Base-by-base conservation (phyloP, 1,140 invertebrate genomes). In the Brachionus rotundiformis region DNA sequence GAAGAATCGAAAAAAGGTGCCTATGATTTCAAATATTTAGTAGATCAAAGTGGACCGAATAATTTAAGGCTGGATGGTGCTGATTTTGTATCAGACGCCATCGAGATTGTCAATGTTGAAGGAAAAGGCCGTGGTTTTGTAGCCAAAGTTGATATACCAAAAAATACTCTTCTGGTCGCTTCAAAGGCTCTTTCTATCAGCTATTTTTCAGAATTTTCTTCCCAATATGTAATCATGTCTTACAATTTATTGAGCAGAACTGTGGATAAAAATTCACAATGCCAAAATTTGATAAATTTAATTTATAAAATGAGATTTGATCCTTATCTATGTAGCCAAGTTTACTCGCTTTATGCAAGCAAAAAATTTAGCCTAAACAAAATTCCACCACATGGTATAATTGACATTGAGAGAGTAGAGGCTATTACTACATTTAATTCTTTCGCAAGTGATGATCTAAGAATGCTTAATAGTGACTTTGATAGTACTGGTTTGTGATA, bases 151-250 rank as follows among this genome's bases (percentile, higher is more conserved):
- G 10, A 79, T 13, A 63, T 79, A 16, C 25, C 31, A 13, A 79
- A 79, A 7, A 39, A 39, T 16, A 79, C 76, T 19, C 76, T 79
- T 61, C 29, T 79, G n/a, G 47, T 79, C 33, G 76, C 47, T 1
- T 79, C 47, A 11, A 79, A 79, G 47, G 76, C 76, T 41, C 19
- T 79, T 1, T 79, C 76, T 11, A 79, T 79, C 6, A 79, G 76
- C 33, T 79, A 25, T 44, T 36, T 44, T 73, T 73, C 16, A 13
- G 68, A 73, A 79, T 79, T 79, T 23, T 1, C 10, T 3, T 16
- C 0, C n/a, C 54, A 25, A 16, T 63, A 79, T 59, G 8, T 5
- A 8, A 23, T 63, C 16, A 39, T 79, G 11, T 54, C 47, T 2
- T 29, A 16, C n/a, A 79, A 79, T n/a, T 79, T 79, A 11, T 10